Percentiles rank a stretch among this genome's conserved stretches.
phyloP scores from a whole-genome alignment of 2,113 vertebrate species.

The Geothlypis trichas region DNA sequence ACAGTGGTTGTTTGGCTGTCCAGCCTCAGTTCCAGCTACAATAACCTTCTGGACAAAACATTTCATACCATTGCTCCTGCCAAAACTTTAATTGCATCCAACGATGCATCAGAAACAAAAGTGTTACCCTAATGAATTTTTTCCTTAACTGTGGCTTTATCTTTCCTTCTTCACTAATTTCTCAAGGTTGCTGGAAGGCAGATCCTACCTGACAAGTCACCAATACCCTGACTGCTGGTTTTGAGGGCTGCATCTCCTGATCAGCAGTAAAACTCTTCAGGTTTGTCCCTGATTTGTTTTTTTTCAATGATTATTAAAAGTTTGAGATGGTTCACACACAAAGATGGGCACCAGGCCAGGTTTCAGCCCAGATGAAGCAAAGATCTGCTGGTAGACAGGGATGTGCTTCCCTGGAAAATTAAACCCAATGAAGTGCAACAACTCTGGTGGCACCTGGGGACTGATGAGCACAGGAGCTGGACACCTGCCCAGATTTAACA shows the following conservation, averaged over 20 bases:
- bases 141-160: background rate
- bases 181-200: background rate
- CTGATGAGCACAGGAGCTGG: background rate
- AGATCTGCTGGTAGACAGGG: background rate
- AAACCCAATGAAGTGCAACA: background rate
- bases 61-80: background rate
- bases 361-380: background rate
- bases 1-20: background rate
- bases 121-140: background rate
- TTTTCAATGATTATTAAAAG: background rate
- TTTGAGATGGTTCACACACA: background rate
- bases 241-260: background rate
- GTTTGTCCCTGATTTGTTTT: background rate
- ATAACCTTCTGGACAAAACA: slow-evolving; percentile 43
- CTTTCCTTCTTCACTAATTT: background rate
- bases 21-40: background rate
- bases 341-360: background rate
- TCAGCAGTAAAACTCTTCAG: background rate
- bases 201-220: background rate
- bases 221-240: background rate
- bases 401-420: background rate
- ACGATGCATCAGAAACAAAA: slow-evolving; percentile 47
- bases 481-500: background rate
- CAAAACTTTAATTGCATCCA: slow-evolving; percentile 52
- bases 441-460: background rate